phyloP scores from a whole-genome alignment of 2,797 vertebrate genomes.

The Craterocephalus amniculus region DNA sequence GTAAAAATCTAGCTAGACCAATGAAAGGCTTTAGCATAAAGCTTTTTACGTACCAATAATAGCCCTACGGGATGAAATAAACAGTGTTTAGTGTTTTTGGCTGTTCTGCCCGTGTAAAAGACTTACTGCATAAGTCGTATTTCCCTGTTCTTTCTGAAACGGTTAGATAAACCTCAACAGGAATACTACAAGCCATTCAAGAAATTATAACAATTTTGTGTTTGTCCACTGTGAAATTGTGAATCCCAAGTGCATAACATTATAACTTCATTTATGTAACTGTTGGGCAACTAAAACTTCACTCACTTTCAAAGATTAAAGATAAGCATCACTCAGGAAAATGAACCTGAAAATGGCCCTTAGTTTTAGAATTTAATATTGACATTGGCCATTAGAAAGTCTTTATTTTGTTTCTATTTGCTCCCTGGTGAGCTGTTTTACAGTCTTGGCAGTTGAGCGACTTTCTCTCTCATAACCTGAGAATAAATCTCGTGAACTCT shows the following conservation, averaged over 20 bases:
- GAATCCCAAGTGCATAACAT: no score
- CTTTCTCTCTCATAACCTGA: constrained; percentile 1
- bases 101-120: neutral
- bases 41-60: no score
- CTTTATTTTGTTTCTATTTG: neutral
- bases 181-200: neutral
- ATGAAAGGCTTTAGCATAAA: no score
- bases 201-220: neutral
- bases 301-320: neutral
- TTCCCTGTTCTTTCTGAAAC: accelerated
- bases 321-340: neutral
- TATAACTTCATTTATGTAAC: no score
- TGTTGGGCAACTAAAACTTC: no score
- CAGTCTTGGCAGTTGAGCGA: constrained; percentile 1
- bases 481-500: neutral
- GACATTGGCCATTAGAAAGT: neutral
- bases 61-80: neutral
- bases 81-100: neutral
- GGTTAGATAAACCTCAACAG: no score
- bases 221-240: no score
- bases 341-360: neutral
- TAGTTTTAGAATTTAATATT: constrained; percentile 1
- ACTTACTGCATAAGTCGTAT: neutral
- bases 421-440: neutral
- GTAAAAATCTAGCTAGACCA: no score